Conservation (phyloP, 2,113 vertebrate species). For the Vicugna pacos region DNA sequence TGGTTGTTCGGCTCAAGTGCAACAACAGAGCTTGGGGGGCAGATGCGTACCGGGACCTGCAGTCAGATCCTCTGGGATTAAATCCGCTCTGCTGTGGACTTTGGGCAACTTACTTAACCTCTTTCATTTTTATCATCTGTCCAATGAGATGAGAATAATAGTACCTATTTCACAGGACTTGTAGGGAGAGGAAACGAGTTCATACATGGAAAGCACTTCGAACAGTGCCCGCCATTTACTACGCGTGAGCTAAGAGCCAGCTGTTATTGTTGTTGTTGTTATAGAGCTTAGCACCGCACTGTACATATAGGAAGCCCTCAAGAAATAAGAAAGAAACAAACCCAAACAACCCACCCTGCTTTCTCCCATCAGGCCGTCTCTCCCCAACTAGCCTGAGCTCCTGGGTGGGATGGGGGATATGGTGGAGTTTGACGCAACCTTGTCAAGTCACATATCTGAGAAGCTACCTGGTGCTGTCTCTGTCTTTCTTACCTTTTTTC, state of each 20-base stretch:
- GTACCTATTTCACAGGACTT: not conserved
- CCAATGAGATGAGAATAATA: not conserved
- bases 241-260: not conserved
- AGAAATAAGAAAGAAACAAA: not conserved
- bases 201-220: not conserved
- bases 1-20: not conserved
- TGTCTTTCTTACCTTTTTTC: not conserved
- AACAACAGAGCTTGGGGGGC: not conserved
- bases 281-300: not conserved
- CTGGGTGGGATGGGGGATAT: no score
- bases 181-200: not conserved
- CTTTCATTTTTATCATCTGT: not conserved
- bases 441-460: not conserved
- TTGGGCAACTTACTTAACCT: not conserved
- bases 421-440: not conserved
- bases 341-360: not conserved
- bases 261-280: no score
- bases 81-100: not conserved
- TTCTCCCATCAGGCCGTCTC: not conserved
- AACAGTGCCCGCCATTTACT: not conserved
- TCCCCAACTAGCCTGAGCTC: not conserved
- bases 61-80: not conserved
- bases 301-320: not conserved
- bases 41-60: fast-evolving
- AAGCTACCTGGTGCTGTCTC: not conserved